A percentile compares a stretch with the other conserved stretches of the same genome.
These are phyloP conservation scores for Goniozus legneri DNA, from an alignment of 1,140 invertebrate species.

Conservation along the genomic window DNA sequence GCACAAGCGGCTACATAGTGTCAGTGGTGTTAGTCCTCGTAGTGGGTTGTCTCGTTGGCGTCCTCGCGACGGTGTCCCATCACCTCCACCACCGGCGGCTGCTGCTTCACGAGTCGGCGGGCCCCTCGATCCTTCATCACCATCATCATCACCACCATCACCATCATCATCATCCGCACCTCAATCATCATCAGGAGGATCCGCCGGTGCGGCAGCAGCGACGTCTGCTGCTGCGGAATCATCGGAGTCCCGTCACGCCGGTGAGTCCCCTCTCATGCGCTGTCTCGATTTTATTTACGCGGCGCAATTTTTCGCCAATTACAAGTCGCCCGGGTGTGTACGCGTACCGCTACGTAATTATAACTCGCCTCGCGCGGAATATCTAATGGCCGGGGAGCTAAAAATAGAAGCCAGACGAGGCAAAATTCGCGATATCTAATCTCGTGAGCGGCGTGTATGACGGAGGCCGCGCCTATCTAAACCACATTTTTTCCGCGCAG, in stretches of 20 bases:
- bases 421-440: conserved; percentile 27
- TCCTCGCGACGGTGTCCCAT: conserved; percentile 46
- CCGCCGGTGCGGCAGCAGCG: conserved; percentile 37
- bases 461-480: conserved; percentile 24
- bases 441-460: conserved; percentile 13
- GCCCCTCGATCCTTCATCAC: conserved; percentile 35
- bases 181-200: conserved; percentile 29
- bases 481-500: conserved; percentile 10
- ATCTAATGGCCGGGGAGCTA: not conserved
- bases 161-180: conserved; percentile 37
- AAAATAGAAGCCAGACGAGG: conserved; percentile 1
- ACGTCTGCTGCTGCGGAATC: conserved; percentile 38
- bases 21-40: conserved; percentile 45
- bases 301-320: not conserved
- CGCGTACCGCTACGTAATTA: no score
- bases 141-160: conserved; percentile 38
- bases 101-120: conserved; percentile 35
- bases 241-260: conserved; percentile 38
- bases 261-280: conserved; percentile 26
- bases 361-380: no score
- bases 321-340: not conserved
- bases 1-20: conserved; percentile 44
- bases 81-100: conserved; percentile 45
- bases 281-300: not conserved
- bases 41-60: conserved; percentile 41